Conservation (phyloP, 2,888 invertebrate species). For the Agriopis leucophaearia region DNA sequence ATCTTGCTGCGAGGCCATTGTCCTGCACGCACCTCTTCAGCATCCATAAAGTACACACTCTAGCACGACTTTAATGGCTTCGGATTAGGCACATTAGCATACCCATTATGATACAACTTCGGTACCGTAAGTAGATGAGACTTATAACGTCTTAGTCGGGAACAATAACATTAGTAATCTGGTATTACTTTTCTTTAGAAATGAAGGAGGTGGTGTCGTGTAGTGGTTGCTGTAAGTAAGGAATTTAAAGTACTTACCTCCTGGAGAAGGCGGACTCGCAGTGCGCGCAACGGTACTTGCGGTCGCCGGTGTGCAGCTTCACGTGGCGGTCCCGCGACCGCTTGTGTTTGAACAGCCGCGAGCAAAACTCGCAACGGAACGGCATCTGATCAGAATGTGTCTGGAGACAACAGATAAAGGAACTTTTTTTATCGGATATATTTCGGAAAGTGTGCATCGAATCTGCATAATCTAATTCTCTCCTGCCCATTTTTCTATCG, state of each 20-base stretch:
- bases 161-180: slow-evolving; percentile 18
- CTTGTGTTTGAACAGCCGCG: slow-evolving; percentile 97
- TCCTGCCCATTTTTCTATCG: too few relatives aligned
- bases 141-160: slow-evolving; percentile 23
- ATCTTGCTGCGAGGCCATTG: slow-evolving; percentile 74
- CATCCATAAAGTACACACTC: slow-evolving; percentile 57
- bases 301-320: slow-evolving; percentile 96
- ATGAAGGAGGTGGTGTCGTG: background rate
- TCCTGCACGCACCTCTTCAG: slow-evolving; percentile 70
- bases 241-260: slow-evolving; percentile 86
- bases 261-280: slow-evolving; percentile 97
- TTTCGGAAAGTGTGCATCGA: too few relatives aligned
- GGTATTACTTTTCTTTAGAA: slow-evolving; percentile 14
- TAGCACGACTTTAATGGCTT: slow-evolving; percentile 56
- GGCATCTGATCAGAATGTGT: slow-evolving; percentile 97
- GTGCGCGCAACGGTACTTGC: slow-evolving; percentile 95
- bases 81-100: slow-evolving; percentile 66
- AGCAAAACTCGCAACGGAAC: slow-evolving; percentile 96
- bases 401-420: slow-evolving; percentile 85
- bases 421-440: too few relatives aligned
- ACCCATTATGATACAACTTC: slow-evolving; percentile 50
- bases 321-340: slow-evolving; percentile 97
- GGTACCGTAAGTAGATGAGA: slow-evolving; percentile 33
- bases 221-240: background rate
- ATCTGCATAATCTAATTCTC: too few relatives aligned